Percentiles rank a stretch among this genome's conserved stretches.
phyloP scores from a whole-genome alignment of 2,113 vertebrate genomes.

The Nesogale talazaci region DNA sequence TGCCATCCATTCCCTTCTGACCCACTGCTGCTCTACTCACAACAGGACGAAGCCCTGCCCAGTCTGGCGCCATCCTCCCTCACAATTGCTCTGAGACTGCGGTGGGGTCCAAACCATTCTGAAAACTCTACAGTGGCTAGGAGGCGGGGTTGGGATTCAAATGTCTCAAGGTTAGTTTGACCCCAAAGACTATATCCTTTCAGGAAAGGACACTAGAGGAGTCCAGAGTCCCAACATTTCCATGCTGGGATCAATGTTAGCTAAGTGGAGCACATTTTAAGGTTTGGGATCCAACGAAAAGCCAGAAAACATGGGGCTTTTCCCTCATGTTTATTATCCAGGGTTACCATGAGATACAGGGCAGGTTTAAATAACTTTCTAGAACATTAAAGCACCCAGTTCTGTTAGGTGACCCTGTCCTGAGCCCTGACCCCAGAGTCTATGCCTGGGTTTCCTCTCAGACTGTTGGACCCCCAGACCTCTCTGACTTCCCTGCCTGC shows the following conservation, averaged over 20 bases:
- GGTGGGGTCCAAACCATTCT: neutral
- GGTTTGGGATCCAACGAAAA: constrained; percentile 14
- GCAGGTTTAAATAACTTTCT: constrained; percentile 2
- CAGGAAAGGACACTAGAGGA: neutral
- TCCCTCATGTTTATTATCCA: neutral
- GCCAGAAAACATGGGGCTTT: neutral
- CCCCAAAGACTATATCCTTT: neutral
- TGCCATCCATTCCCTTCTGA: too few relatives aligned
- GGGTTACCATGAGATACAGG: neutral
- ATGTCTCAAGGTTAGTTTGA: neutral
- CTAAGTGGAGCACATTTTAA: neutral
- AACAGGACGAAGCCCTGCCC: too few relatives aligned
- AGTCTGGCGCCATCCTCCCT: too few relatives aligned
- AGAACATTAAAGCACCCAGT: neutral
- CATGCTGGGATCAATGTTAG: neutral
- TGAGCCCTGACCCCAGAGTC: neutral
- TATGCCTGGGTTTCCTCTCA: neutral
- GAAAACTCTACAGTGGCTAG: neutral
- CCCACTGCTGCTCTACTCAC: too few relatives aligned
- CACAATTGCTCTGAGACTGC: too few relatives aligned
- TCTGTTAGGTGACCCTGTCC: neutral
- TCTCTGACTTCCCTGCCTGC: constrained; percentile 11
- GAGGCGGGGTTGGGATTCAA: neutral
- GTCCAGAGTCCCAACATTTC: neutral
- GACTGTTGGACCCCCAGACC: constrained; percentile 65